phyloP scores from a whole-genome alignment of 1,140 invertebrate species.

The Hyles euphorbiae region DNA sequence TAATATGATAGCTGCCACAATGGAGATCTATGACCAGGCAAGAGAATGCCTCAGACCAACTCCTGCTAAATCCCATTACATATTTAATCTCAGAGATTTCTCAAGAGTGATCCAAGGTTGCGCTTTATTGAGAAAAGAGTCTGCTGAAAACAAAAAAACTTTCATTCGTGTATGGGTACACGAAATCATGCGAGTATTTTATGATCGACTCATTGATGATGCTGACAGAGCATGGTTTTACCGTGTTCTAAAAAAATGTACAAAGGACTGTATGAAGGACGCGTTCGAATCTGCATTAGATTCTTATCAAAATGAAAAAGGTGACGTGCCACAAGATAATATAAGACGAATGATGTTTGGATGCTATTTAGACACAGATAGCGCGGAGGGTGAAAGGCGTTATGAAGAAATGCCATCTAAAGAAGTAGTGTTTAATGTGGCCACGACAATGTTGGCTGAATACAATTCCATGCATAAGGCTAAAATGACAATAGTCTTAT shows the following conservation, averaged over 20 bases:
- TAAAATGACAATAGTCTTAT: conserved; percentile 94
- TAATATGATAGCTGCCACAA: conserved; percentile 85
- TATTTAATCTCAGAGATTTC: conserved; percentile 94
- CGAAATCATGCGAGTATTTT: conserved; percentile 93
- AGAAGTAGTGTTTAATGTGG: conserved; percentile 82
- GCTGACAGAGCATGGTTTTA: conserved; percentile 87
- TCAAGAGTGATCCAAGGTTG: conserved; percentile 91
- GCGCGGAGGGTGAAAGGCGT: conserved; percentile 83
- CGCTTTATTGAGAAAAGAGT: conserved; percentile 88
- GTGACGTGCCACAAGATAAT: conserved; percentile 81
- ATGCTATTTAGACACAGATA: conserved; percentile 89
- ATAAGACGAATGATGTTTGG: conserved; percentile 90
- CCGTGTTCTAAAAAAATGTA: conserved; percentile 78
- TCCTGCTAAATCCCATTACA: conserved; percentile 92
- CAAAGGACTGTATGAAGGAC: conserved; percentile 84
- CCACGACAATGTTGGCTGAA: conserved; percentile 83
- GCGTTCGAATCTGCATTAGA: conserved; percentile 80
- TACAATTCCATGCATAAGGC: conserved; percentile 91
- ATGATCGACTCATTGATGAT: conserved; percentile 89
- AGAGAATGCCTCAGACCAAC: conserved; percentile 85
- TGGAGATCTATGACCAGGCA: conserved; percentile 85
- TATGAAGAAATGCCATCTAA: conserved; percentile 90
- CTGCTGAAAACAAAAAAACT: conserved; percentile 81
- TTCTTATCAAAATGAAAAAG: conserved; percentile 72
- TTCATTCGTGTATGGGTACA: conserved; percentile 91